phyloP scores from a whole-genome alignment of 2,888 invertebrate genomes.

The Scaptomyza reducta region DNA sequence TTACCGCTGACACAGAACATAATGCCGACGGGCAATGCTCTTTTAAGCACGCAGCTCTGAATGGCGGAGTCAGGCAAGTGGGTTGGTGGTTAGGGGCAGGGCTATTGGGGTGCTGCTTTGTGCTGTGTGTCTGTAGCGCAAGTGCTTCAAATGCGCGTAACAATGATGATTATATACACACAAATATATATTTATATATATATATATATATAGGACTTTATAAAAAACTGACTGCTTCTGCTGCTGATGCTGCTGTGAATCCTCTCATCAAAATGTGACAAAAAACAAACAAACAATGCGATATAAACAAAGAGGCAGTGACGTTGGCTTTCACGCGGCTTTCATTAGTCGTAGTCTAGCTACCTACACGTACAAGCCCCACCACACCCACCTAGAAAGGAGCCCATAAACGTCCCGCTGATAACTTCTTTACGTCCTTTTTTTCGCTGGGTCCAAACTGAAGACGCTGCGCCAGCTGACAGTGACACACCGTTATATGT shows the following conservation, averaged over 20 bases:
- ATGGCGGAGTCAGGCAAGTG: slow-evolving; percentile 40
- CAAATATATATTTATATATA: slow-evolving; percentile 24
- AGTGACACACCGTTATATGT: slow-evolving; percentile 7
- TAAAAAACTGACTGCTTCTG: slow-evolving; percentile 30
- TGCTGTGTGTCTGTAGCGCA: slow-evolving; percentile 57
- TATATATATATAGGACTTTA: slow-evolving; percentile 4
- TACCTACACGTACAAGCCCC: slow-evolving; percentile 2
- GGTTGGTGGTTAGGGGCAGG: slow-evolving; percentile 17
- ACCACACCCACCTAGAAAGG: slow-evolving; percentile 20
- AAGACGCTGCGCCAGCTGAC: slow-evolving; percentile 41
- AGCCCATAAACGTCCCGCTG: slow-evolving; percentile 65
- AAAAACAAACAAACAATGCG: slow-evolving; percentile 53
- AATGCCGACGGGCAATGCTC: slow-evolving; percentile 82
- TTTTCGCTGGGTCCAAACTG: slow-evolving; percentile 42
- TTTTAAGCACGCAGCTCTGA: slow-evolving; percentile 73
- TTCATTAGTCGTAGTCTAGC: slow-evolving; percentile 49
- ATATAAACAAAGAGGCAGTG: slow-evolving; percentile 52
- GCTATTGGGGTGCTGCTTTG: slow-evolving; percentile 6
- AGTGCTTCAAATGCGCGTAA: slow-evolving; percentile 73
- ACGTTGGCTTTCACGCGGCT: slow-evolving; percentile 59
- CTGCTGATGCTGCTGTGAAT: no score
- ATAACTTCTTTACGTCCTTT: slow-evolving; percentile 69
- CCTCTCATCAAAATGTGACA: slow-evolving; percentile 69
- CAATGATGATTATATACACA: slow-evolving; percentile 64
- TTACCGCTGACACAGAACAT: slow-evolving; percentile 76